A percentile compares a stretch with the other conserved stretches of the same genome.
Conservation (phyloP, 2,888 invertebrate species). For the Metallyticus violacea region DNA sequence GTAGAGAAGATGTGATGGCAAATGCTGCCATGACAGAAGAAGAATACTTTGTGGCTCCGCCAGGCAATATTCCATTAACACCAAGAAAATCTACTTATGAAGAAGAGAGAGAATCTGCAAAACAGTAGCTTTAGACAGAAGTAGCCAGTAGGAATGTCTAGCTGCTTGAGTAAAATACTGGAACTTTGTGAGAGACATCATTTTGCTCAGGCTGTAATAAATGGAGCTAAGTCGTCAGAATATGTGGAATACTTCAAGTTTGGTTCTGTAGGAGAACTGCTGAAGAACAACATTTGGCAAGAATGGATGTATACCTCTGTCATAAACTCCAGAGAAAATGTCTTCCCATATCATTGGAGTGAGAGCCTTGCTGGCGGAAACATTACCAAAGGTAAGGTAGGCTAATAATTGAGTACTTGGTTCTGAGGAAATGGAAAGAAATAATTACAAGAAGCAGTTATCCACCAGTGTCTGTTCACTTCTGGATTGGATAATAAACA, state of each 20-base stretch:
- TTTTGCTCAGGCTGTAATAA: constrained; percentile 33
- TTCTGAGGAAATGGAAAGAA: too few relatives aligned
- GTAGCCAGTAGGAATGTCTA: neutral
- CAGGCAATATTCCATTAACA: constrained; percentile 74
- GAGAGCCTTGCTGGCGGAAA: neutral
- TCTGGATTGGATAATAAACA: too few relatives aligned
- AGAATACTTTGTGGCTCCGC: constrained; percentile 88
- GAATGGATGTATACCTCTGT: constrained; percentile 55
- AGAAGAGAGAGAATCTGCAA: neutral
- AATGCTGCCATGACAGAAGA: constrained; percentile 78
- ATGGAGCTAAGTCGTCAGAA: neutral
- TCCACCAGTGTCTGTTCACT: too few relatives aligned
- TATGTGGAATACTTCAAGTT: constrained; percentile 36
- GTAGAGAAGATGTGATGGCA: constrained; percentile 63
- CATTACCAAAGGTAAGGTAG: constrained; percentile 17
- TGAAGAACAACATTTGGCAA: constrained; percentile 53
- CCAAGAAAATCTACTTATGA: constrained; percentile 21
- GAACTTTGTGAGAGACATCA: constrained; percentile 36
- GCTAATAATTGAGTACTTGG: too few relatives aligned
- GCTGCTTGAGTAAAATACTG: constrained; percentile 33
- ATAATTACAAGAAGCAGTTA: too few relatives aligned
- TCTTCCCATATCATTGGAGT: constrained; percentile 43
- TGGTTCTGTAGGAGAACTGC: constrained; percentile 52
- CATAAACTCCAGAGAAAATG: constrained; percentile 50
- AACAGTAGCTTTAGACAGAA: neutral